phyloP scores from a whole-genome alignment of 2,888 invertebrate species.

The Idaea dimidiata region DNA sequence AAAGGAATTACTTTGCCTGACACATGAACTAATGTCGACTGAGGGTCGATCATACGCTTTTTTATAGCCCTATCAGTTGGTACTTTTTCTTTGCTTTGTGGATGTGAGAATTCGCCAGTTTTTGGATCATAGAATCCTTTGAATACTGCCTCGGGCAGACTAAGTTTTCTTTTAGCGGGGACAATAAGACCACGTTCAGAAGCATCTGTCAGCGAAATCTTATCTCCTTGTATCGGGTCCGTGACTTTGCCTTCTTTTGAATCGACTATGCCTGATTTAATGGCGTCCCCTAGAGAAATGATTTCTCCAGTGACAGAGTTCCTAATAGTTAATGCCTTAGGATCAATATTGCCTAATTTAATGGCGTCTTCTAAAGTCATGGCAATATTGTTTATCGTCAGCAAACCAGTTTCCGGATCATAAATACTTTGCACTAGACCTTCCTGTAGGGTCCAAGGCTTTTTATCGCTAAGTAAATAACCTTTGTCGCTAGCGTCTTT shows the following conservation, averaged over 20 bases:
- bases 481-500: slow-evolving; percentile 91
- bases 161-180: slow-evolving; percentile 90
- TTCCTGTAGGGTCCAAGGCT: slow-evolving; percentile 91
- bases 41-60: slow-evolving; percentile 91
- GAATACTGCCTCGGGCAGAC: slow-evolving; percentile 93
- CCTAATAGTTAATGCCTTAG: slow-evolving; percentile 87
- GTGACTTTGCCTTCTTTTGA: slow-evolving; percentile 89
- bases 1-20: slow-evolving; percentile 91
- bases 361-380: slow-evolving; percentile 89
- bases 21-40: slow-evolving; percentile 91
- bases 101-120: slow-evolving; percentile 90
- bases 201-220: slow-evolving; percentile 90
- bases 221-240: slow-evolving; percentile 87
- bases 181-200: slow-evolving; percentile 90
- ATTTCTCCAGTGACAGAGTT: slow-evolving; percentile 91
- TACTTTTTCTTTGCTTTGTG: slow-evolving; percentile 88
- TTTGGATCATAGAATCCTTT: slow-evolving; percentile 94
- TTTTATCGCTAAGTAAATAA: slow-evolving; percentile 87
- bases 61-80: slow-evolving; percentile 91
- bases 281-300: slow-evolving; percentile 89
- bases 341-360: slow-evolving; percentile 86
- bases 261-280: slow-evolving; percentile 87
- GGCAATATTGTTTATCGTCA: slow-evolving; percentile 84
- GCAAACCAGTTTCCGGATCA: slow-evolving; percentile 86
- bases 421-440: slow-evolving; percentile 90